A percentile compares a stretch with the other conserved stretches of the same genome.
phyloP scores from a whole-genome alignment of 2,113 vertebrate species.

The Eretmochelys imbricata region DNA sequence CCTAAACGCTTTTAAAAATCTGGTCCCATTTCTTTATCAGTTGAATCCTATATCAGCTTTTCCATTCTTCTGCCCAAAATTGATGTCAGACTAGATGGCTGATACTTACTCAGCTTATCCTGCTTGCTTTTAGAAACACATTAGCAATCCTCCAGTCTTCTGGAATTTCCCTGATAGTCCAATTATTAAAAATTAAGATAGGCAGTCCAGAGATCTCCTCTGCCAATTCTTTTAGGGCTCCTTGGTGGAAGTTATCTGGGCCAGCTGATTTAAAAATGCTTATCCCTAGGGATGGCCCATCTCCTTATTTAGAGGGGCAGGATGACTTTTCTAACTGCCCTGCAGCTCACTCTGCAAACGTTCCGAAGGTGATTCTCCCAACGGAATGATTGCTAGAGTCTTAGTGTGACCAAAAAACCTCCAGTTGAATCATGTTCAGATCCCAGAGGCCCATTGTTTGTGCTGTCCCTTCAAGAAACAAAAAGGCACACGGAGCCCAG shows the following conservation, averaged over 20 bases:
- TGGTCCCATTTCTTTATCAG: not conserved
- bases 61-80: not conserved
- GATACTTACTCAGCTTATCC: too few relatives aligned
- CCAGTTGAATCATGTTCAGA: not conserved
- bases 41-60: not conserved
- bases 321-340: not conserved
- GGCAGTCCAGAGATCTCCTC: not conserved
- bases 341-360: not conserved
- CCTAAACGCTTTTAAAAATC: too few relatives aligned
- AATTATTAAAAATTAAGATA: not conserved
- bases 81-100: not conserved
- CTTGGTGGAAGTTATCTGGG: not conserved
- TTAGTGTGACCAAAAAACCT: not conserved
- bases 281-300: not conserved
- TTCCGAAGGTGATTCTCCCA: not conserved
- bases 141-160: not conserved
- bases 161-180: not conserved
- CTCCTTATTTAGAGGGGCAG: not conserved
- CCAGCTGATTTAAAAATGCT: not conserved
- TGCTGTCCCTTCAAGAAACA: not conserved
- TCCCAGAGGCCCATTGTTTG: not conserved
- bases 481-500: accelerated
- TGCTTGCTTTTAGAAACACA: not conserved
- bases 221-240: not conserved
- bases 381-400: not conserved